Conservation (phyloP, 2,797 vertebrate species). For the Spinus olivaceus region DNA sequence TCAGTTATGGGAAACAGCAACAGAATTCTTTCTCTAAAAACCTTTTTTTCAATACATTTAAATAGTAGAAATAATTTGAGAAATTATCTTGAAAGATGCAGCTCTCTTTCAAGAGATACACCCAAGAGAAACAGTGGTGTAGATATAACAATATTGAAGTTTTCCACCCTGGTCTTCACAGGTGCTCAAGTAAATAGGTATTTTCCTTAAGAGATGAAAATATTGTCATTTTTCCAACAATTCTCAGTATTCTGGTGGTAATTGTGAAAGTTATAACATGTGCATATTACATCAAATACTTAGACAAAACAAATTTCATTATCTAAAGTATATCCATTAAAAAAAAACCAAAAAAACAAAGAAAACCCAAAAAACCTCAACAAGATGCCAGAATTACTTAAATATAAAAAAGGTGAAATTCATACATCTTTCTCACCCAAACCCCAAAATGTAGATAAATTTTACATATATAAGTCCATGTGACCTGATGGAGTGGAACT, state of each 20-base stretch:
- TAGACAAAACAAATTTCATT: neutral
- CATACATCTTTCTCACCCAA: neutral
- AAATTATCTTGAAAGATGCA: neutral
- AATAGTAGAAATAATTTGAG: neutral
- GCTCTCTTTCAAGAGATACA: neutral
- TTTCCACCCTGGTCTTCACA: neutral
- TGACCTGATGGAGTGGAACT: neutral
- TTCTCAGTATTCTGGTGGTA: neutral
- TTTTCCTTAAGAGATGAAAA: neutral
- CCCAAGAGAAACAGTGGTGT: neutral
- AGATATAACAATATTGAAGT: neutral
- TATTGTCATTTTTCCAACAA: neutral
- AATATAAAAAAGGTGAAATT: neutral
- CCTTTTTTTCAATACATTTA: neutral
- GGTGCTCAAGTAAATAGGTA: neutral
- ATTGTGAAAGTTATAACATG: neutral
- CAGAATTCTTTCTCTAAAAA: neutral
- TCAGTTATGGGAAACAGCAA: neutral
- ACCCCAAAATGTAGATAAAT: neutral
- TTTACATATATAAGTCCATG: fast-evolving
- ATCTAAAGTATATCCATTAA: neutral
- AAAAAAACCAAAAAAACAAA: neutral
- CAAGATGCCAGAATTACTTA: neutral
- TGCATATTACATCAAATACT: fast-evolving
- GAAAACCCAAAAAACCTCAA: neutral